Base-by-base conservation (phyloP, 2,888 invertebrate genomes). In the Acanthosepion esculentum region DNA sequence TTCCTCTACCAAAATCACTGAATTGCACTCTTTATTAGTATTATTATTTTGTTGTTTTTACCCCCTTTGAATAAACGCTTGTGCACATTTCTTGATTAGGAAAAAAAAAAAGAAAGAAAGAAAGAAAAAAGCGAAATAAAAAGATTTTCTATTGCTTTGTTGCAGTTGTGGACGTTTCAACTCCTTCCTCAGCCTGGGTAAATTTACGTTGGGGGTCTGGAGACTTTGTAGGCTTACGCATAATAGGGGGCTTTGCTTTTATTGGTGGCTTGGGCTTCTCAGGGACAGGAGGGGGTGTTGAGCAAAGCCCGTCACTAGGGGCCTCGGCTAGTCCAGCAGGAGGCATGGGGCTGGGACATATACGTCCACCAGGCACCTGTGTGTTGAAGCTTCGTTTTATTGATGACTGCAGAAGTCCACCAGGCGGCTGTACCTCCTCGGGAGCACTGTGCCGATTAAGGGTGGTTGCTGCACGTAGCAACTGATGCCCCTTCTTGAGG, bases 171-270 rank as follows among this genome's bases (percentile, higher is more conserved):
- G 95, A 91, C 48, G 94, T 95, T 33, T 95, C 95, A 55, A 94
- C 91, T 55, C 95, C 95, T 92, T 96, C 95, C 59, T 96, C 95
- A 20, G 96, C 95, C 94, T 95, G 95, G 92, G 95, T 94, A 94
- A 95, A 95, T 94, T 95, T 94, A 8, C 96, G 95, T 55, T 95
- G 95, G 53, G 95, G 94, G 64, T 96, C 96, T 48, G 96, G 96
- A 50, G 96, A 96, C 91, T 96, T 94, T 33, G 95, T 94, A n/a
- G 97, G 97, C 95, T 97, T 98, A 96, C 98, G 98, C 97, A 98
- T 98, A 96, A 99, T 98, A 96, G 98, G 98, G 33, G 99, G 99
- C 98, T 99, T 99, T 94, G 98, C 98, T 97, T 98, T 97, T 59
- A 97, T 95, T 6, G 97, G 96, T 41, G 97, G 97, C 95, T 97